phyloP scores from a whole-genome alignment of 2,888 invertebrate species.

The Trachelus troglodyta region DNA sequence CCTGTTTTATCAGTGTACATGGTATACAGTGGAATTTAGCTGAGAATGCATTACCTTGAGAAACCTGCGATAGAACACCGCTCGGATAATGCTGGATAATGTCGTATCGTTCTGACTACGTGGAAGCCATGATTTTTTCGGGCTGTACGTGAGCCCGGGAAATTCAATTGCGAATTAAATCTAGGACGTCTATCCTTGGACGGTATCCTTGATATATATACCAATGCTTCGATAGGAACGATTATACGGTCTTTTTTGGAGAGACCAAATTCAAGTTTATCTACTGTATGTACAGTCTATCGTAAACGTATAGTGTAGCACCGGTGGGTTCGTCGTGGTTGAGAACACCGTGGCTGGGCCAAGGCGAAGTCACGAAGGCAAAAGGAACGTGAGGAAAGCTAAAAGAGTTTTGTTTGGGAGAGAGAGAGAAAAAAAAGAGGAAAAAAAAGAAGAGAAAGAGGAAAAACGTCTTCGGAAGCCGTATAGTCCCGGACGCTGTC shows the following conservation, averaged over 20 bases:
- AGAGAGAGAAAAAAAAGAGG: slow-evolving; percentile 10
- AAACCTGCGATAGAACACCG: neutral
- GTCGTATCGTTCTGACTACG: neutral
- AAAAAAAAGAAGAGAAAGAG: slow-evolving; percentile 27
- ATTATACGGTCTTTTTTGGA: neutral
- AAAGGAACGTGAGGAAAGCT: slow-evolving; percentile 16
- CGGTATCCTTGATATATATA: neutral
- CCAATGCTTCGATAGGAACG: neutral
- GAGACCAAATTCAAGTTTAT: neutral
- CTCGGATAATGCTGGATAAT: neutral
- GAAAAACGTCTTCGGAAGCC: slow-evolving; percentile 39
- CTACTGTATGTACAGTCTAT: neutral
- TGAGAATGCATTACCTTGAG: neutral
- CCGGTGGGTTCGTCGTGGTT: slow-evolving; percentile 17
- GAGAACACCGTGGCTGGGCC: slow-evolving; percentile 34
- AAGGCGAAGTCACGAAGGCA: slow-evolving; percentile 22
- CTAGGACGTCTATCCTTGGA: neutral
- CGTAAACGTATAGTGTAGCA: neutral
- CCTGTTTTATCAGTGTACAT: neutral
- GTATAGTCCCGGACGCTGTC: slow-evolving; percentile 23
- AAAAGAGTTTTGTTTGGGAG: slow-evolving; percentile 44
- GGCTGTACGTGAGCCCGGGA: neutral
- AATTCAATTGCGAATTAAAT: neutral
- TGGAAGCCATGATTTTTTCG: neutral
- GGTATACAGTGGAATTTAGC: neutral